phyloP scores from a whole-genome alignment of 2,797 vertebrate species.

The Alca torda region DNA sequence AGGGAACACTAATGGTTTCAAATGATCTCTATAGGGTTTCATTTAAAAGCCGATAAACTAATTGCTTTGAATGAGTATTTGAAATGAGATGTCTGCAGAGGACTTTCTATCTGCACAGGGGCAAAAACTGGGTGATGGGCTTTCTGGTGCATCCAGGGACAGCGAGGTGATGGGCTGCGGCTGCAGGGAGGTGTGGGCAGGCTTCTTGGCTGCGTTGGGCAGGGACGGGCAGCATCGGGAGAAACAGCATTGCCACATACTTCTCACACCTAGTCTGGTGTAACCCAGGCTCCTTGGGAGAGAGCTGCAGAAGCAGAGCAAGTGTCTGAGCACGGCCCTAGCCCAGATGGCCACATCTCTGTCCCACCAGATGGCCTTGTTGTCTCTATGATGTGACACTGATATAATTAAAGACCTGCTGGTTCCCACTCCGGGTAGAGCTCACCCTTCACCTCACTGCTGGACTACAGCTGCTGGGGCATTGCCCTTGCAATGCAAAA shows the following conservation, averaged over 20 bases:
- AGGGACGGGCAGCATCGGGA: neutral
- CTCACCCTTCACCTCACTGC: neutral
- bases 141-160: neutral
- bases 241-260: neutral
- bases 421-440: neutral
- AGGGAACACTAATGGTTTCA: neutral
- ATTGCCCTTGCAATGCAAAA: neutral
- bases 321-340: neutral
- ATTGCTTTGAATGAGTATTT: neutral
- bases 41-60: constrained; percentile 12
- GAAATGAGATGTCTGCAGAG: neutral
- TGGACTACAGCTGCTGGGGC: neutral
- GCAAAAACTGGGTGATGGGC: neutral
- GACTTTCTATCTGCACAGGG: neutral
- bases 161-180: neutral
- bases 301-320: neutral
- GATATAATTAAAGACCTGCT: neutral
- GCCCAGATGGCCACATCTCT: neutral
- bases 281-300: neutral
- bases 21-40: neutral
- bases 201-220: neutral
- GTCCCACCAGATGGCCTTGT: neutral
- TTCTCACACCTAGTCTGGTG: neutral
- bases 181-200: neutral
- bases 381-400: neutral